Evolutionary conservation across 37 sponge, comb jelly and placozoan species (phyloP).

Genomic region (Oopsacas minuta): DNA sequence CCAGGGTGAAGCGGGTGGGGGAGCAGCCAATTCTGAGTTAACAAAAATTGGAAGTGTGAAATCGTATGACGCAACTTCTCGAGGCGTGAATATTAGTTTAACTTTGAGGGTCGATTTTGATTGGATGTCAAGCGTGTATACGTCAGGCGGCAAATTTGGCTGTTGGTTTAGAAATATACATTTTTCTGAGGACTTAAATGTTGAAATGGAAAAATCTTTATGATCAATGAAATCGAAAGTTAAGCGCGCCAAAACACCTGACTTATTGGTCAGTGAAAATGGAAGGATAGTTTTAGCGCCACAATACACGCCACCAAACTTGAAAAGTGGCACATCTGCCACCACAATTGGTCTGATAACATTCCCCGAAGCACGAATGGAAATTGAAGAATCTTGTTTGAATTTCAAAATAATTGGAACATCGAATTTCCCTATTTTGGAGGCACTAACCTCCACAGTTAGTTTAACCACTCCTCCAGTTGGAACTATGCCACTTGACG

Average conservation of each 20-base stretch:
- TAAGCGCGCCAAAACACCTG: slow-evolving; percentile 21
- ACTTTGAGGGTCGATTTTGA: slow-evolving; percentile 23
- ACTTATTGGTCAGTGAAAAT: slow-evolving; percentile 47
- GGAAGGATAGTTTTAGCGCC: slow-evolving; percentile 27
- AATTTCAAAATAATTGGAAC: slow-evolving; percentile 33
- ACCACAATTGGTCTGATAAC: slow-evolving; percentile 54
- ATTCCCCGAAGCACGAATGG: slow-evolving; percentile 40
- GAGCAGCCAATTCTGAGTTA: slow-evolving; percentile 49
- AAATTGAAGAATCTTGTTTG: slow-evolving; percentile 36
- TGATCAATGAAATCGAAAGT: slow-evolving; percentile 40
- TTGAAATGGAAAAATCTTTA: not conserved
- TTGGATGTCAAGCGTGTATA: not conserved
- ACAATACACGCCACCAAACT: slow-evolving; percentile 67
- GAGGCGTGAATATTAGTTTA: slow-evolving; percentile 23
- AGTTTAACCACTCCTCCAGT: slow-evolving; percentile 45
- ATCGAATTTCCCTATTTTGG: slow-evolving; percentile 44
- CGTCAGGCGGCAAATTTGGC: not conserved
- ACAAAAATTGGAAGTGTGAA: slow-evolving; percentile 72
- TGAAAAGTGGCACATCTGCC: slow-evolving; percentile 39
- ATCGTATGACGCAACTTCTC: slow-evolving; percentile 79
- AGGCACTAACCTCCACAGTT: slow-evolving; percentile 26
- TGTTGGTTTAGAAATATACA: not conserved
- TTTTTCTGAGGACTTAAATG: not conserved
- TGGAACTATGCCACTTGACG: slow-evolving; percentile 58
- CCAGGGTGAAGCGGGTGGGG: slow-evolving; percentile 69